phyloP scores from a whole-genome alignment of 2,888 invertebrate genomes.

The Acleris holmiana region DNA sequence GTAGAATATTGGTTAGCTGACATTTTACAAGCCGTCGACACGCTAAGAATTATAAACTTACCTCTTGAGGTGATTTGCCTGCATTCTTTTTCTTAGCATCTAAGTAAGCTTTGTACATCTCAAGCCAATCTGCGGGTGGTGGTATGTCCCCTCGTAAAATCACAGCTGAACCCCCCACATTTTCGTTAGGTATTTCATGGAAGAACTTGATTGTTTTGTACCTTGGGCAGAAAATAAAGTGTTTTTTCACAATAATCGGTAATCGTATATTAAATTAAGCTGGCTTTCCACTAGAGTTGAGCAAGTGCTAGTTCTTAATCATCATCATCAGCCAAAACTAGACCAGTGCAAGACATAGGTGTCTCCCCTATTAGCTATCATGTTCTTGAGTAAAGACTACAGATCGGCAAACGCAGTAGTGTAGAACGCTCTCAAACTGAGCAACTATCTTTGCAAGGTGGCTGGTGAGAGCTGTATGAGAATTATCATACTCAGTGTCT shows the following conservation, averaged over 20 bases:
- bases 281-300: not conserved
- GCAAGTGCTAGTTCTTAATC: too few relatives aligned
- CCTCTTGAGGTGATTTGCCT: slow-evolving; percentile 53
- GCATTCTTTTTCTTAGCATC: slow-evolving; percentile 54
- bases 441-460: too few relatives aligned
- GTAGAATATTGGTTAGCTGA: too few relatives aligned
- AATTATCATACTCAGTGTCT: too few relatives aligned
- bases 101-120: slow-evolving; percentile 55
- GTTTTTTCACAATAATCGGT: not conserved
- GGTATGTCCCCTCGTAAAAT: slow-evolving; percentile 61
- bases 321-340: too few relatives aligned
- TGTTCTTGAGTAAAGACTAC: too few relatives aligned
- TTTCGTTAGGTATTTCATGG: slow-evolving; percentile 60
- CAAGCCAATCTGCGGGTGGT: slow-evolving; percentile 61
- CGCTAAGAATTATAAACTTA: slow-evolving; percentile 37
- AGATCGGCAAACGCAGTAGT: too few relatives aligned
- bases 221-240: slow-evolving; percentile 48
- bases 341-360: too few relatives aligned
- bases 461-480: too few relatives aligned
- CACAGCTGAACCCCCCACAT: slow-evolving; percentile 53
- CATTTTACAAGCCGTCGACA: too few relatives aligned
- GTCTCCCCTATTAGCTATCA: too few relatives aligned
- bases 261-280: not conserved
- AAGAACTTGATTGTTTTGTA: slow-evolving; percentile 59
- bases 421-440: too few relatives aligned